These are phyloP conservation scores for Acrossocheilus fasciatus DNA, from an alignment of 2,797 vertebrate species.

Conservation along the genomic window DNA sequence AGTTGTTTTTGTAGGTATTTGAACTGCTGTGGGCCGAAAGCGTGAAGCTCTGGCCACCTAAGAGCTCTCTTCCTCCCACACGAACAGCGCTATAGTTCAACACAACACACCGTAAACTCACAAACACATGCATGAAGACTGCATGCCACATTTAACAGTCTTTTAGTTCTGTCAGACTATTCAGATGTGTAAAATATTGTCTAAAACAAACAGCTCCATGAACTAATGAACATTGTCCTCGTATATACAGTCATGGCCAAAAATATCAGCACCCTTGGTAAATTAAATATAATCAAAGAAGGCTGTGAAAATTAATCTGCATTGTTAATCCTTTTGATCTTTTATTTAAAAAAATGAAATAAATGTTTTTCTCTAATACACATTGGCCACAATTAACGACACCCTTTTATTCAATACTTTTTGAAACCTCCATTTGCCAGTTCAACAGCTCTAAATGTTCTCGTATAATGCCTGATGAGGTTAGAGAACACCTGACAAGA, in stretches of 20 bases:
- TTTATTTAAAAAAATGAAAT: no score
- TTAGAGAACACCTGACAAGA: no score
- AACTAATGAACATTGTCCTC: background rate
- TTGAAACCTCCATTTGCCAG: no score
- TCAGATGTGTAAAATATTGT: background rate
- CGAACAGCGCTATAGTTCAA: background rate
- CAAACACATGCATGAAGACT: background rate
- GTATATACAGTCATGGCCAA: background rate
- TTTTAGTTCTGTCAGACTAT: background rate
- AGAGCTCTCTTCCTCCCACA: constrained; percentile 37
- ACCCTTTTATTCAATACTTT: no score
- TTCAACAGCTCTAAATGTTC: no score
- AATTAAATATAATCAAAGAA: no score
- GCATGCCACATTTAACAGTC: background rate
- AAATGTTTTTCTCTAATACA: no score
- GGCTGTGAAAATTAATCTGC: no score
- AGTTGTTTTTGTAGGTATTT: constrained; percentile 14
- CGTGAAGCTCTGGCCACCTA: constrained; percentile 7
- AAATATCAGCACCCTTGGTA: no score
- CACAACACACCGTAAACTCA: constrained; percentile 1
- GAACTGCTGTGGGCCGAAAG: constrained; percentile 27
- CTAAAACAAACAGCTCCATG: background rate
- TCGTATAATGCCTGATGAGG: no score
- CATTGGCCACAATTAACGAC: no score
- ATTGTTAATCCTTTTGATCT: no score